phyloP scores from a whole-genome alignment of 2,113 vertebrate species.

The Capricornis sumatraensis region DNA sequence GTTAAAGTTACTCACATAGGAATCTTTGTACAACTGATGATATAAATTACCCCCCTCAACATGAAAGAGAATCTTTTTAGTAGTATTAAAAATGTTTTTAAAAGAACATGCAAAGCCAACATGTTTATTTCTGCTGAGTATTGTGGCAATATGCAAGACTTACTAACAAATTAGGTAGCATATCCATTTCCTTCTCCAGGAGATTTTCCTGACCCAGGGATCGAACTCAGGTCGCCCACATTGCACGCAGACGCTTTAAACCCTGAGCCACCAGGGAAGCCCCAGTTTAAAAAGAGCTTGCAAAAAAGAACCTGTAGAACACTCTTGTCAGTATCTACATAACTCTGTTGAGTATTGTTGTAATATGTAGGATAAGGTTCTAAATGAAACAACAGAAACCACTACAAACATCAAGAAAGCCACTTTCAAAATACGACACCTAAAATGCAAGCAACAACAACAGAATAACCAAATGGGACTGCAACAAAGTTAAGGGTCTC shows the following conservation, averaged over 20 bases:
- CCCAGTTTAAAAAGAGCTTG: not conserved
- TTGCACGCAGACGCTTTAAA: fast-evolving
- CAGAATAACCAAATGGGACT: not conserved
- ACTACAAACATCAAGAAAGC: not conserved
- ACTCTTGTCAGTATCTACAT: not conserved
- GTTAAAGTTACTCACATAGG: not conserved
- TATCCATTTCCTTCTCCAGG: too few species aligned
- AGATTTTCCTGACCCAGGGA: too few species aligned
- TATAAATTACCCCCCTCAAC: not conserved
- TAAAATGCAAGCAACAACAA: not conserved
- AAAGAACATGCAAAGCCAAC: not conserved
- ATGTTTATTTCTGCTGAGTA: not conserved
- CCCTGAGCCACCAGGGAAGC: too few species aligned
- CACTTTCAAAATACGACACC: too few species aligned
- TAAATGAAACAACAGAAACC: not conserved
- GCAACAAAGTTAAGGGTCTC: not conserved
- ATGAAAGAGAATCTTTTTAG: not conserved
- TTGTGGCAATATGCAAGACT: not conserved
- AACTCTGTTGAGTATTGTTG: not conserved
- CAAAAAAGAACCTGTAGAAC: not conserved
- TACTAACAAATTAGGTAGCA: not conserved
- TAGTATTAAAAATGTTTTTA: not conserved
- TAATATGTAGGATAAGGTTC: not conserved
- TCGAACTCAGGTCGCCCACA: too few species aligned
- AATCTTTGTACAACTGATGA: not conserved